phyloP scores from a whole-genome alignment of 2,113 vertebrate genomes.

The Nycticryphes semicollaris region DNA sequence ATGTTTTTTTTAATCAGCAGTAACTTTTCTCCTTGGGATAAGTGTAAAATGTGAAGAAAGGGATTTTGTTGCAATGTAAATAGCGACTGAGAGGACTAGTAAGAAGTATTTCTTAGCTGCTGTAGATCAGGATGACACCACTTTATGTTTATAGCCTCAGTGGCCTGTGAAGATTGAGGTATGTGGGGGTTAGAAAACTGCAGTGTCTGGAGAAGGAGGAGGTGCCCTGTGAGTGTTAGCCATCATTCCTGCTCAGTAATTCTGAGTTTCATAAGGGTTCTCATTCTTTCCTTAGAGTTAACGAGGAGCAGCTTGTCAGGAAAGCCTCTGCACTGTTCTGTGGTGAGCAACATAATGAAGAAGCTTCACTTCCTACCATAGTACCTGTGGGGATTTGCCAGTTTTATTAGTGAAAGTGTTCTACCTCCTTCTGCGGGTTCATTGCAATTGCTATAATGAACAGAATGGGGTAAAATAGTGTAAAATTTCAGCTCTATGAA shows the following conservation, averaged over 20 bases:
- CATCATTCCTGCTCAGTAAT: not conserved
- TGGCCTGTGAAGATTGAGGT: not conserved
- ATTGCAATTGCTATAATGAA: not conserved
- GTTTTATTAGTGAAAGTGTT: not conserved
- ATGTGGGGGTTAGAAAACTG: not conserved
- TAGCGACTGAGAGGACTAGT: not conserved
- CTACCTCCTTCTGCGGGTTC: not conserved
- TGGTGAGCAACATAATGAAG: not conserved
- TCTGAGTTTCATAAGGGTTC: not conserved
- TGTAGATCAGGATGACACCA: not conserved
- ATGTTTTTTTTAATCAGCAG: not conserved
- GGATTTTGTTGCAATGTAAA: not conserved
- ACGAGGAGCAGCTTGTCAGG: not conserved
- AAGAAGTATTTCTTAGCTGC: not conserved
- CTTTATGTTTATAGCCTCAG: not conserved
- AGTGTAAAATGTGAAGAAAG: not conserved
- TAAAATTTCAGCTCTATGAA: not conserved
- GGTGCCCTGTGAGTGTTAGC: not conserved
- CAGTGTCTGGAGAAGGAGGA: not conserved
- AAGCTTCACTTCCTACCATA: not conserved
- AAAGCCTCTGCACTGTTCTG: not conserved
- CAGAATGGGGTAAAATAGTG: not conserved
- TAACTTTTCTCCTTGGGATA: not conserved
- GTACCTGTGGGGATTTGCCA: not conserved
- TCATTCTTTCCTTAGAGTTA: not conserved